These are phyloP conservation scores for Sebastes schlegelii DNA, from an alignment of 2,113 vertebrate species.

Conservation along the genomic window DNA sequence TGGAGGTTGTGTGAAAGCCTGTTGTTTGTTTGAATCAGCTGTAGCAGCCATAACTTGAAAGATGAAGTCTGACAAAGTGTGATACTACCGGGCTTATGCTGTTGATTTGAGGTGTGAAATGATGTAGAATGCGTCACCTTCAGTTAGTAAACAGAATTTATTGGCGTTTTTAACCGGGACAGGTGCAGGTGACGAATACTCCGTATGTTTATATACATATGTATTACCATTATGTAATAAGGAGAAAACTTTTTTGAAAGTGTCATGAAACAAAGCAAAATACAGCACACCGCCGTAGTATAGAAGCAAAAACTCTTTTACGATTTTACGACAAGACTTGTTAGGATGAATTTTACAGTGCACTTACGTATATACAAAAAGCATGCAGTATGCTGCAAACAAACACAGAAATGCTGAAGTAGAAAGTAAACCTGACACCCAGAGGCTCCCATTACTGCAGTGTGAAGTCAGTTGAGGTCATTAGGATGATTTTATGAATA, in stretches of 20 bases:
- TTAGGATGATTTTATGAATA: slow-evolving; percentile 67
- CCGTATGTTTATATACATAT: background rate
- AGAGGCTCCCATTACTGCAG: slow-evolving; percentile 43
- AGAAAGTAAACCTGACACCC: slow-evolving; percentile 2
- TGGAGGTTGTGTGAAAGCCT: background rate
- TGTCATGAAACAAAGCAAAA: background rate
- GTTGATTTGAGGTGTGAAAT: slow-evolving; percentile 52
- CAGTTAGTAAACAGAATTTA: slow-evolving; percentile 13
- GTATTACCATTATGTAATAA: background rate
- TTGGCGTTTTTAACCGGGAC: slow-evolving; percentile 3
- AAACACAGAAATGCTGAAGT: slow-evolving; percentile 15
- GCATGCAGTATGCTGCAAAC: background rate
- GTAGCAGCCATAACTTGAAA: background rate
- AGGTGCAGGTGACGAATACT: slow-evolving; percentile 7
- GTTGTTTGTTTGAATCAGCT: slow-evolving; percentile 25
- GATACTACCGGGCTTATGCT: slow-evolving; percentile 21
- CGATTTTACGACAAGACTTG: background rate
- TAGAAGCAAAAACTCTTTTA: background rate
- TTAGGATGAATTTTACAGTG: slow-evolving; percentile 7
- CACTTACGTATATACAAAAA: background rate
- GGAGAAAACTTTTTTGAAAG: background rate
- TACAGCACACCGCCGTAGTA: background rate
- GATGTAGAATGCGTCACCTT: slow-evolving; percentile 23
- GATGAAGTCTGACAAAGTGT: slow-evolving; percentile 37
- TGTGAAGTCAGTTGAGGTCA: slow-evolving; percentile 68